Base-by-base conservation (phyloP, 2,888 invertebrate genomes). In the Cerastis leucographa region DNA sequence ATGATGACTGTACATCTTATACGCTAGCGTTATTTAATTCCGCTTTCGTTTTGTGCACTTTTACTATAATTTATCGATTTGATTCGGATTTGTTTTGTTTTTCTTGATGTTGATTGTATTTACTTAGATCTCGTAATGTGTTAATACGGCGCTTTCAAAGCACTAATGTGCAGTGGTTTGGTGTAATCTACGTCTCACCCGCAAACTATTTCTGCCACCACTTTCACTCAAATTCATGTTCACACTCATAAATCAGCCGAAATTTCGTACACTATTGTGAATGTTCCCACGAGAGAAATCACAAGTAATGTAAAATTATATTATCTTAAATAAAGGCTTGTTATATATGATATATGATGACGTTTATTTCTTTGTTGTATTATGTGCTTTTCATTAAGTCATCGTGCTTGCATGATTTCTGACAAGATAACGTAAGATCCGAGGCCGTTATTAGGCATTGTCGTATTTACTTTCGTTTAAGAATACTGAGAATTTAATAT, bases 391-490 rank as follows among this genome's bases (percentile, higher is more conserved):
- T 84, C 83, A 83, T 84, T 76, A 79, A 76, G 66, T 86, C 72
- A 86, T 72, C 86, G 29, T 73, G 65, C 65, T 85, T 51, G 65
- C 54, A 59, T 62, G 83, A 83, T 84, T 83, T 86, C 73, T 66
- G 76, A 76, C 77, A 69, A 87, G 88, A 87, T 87, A 88, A 79
- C 19, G 68, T 29, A 64, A 73, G 22, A 66, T 65, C 62, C 17
- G 42, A 5, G 68, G 51, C 29, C 79, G 81, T 85, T 85, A 88
- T 87, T 87, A 82, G 74, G 76, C 80, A 88, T 88, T 87, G 87
- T 87, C 76, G 75, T 88, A 78, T 87, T 87, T 88, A 88, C 87
- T 88, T 87, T 88, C 88, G 85, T 83, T 86, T 86, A 83, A 67
- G 64, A 75, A 71, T 22, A 87, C 80, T 86, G 87, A 71, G 88